Conservation (phyloP, 1,140 invertebrate species). For the Drosophila ohnishii region DNA sequence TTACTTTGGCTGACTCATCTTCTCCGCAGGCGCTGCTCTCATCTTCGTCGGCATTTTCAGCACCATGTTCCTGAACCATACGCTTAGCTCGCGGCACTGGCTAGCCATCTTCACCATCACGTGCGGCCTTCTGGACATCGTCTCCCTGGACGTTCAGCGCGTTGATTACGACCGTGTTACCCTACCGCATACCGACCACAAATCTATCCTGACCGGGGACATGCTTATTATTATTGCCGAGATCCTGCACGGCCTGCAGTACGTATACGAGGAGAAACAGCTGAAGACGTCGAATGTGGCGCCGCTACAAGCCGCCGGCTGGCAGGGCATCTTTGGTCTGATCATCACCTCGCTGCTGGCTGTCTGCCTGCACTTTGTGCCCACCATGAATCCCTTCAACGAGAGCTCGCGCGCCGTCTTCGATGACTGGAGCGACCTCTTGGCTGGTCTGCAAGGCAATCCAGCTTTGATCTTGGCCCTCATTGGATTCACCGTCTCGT, state of each 20-base stretch:
- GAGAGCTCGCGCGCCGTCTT: slow-evolving; percentile 90
- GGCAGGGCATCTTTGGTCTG: slow-evolving; percentile 97
- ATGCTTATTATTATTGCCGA: slow-evolving; percentile 95
- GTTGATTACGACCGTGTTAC: slow-evolving; percentile 80
- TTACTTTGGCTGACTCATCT: slow-evolving; percentile 9
- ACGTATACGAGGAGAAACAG: slow-evolving; percentile 97
- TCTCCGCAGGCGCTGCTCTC: slow-evolving; percentile 90
- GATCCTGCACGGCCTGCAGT: slow-evolving; percentile 94
- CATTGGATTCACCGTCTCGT: slow-evolving; percentile 93
- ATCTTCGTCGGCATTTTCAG: slow-evolving; percentile 96
- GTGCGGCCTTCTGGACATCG: slow-evolving; percentile 92
- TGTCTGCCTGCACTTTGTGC: slow-evolving; percentile 93
- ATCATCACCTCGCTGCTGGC: slow-evolving; percentile 88
- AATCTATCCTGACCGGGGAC: slow-evolving; percentile 95
- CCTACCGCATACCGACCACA: slow-evolving; percentile 83
- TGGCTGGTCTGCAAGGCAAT: slow-evolving; percentile 89
- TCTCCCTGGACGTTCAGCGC: slow-evolving; percentile 85
- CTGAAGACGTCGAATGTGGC: slow-evolving; percentile 92
- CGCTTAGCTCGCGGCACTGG: slow-evolving; percentile 90
- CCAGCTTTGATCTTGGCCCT: slow-evolving; percentile 82
- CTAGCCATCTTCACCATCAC: slow-evolving; percentile 87
- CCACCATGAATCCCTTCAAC: slow-evolving; percentile 89
- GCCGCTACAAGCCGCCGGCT: slow-evolving; percentile 91
- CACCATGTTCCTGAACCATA: slow-evolving; percentile 91
- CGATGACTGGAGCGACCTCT: slow-evolving; percentile 93